Conservation (phyloP, 2,888 invertebrate genomes). For the Endomychus coccineus region DNA sequence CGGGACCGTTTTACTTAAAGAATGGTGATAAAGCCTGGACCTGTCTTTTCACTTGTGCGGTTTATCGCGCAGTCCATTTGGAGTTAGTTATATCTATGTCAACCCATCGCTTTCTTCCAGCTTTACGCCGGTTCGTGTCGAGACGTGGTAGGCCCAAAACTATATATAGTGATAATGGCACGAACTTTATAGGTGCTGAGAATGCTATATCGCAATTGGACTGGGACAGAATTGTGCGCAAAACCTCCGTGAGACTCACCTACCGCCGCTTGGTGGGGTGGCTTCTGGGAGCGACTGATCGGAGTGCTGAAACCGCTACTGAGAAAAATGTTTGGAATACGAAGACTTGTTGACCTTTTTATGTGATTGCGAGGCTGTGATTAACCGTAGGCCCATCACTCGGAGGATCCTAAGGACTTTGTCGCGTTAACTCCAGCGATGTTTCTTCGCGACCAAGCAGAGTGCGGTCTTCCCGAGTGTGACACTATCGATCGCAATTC, state of each 20-base stretch:
- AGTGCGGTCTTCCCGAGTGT: conserved; percentile 21
- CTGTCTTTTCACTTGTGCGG: conserved; percentile 37
- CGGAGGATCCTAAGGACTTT: conserved; percentile 16
- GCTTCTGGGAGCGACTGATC: conserved; percentile 35
- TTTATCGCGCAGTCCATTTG: no score
- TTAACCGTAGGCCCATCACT: conserved; percentile 23
- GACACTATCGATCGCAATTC: conserved; percentile 17
- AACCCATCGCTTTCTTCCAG: conserved; percentile 31
- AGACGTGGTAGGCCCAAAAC: conserved; percentile 31
- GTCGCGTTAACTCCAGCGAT: conserved; percentile 22
- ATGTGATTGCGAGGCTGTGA: conserved; percentile 32
- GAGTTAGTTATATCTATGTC: no score
- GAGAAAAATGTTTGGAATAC: conserved; percentile 29
- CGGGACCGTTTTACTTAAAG: conserved; percentile 34
- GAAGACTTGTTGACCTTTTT: conserved; percentile 26
- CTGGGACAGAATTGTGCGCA: conserved; percentile 27
- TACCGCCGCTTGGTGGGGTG: conserved; percentile 40
- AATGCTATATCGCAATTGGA: conserved; percentile 26
- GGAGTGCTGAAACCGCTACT: conserved; percentile 36
- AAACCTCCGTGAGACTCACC: conserved; percentile 27
- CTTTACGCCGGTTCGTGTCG: conserved; percentile 32
- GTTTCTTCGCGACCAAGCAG: conserved; percentile 24
- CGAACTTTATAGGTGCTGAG: conserved; percentile 35
- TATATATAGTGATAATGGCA: conserved; percentile 30
- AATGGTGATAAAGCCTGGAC: conserved; percentile 31